Evolutionary conservation across 1,140 invertebrate species (phyloP), one percentile per base, ranked within the genome.

Genomic region (Xylocopa sonorina): DNA sequence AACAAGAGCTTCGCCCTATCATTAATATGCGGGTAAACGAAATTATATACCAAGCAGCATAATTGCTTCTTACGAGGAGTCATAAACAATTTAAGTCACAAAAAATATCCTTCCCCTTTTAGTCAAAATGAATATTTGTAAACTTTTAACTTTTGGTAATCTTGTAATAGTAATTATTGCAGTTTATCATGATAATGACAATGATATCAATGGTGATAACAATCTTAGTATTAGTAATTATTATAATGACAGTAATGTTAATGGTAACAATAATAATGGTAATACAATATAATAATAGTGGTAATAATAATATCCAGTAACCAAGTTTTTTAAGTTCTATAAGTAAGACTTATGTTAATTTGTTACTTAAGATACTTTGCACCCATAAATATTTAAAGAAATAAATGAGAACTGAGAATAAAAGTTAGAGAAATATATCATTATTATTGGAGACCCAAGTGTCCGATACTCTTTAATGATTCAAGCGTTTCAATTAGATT

Each of bases 1-100:
- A 95, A 58, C 94, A 95, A 84, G 95, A 96, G 86, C 88, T 95
- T 18, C 90, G 93, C 51, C 90, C 92, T 14, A 88, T 95, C 24
- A 84, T 92, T 32, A 92, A 90, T 84, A 86, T 90, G 75, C 89
- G 88, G 24, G 84, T 90, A 24, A 85, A 86, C 29, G 89, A 91
- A 80, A 85, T 90, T 24, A 85, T 88, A 58, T 81, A 67, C 2
- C 71, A 86, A 10, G 21, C 53, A 24, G 66, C 29, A 9, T 62
- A 62, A 16, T 64, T 18, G 6, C 43, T 27, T 43, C 0, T 6
- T 1, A 2, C 3, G 16, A 18, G 38, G 21, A 50, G 38, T 41
- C 0, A 63, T 7, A 29, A 5, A 6, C 5, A 7, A n/a, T 27
- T 14, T 14, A 2, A 32, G 1, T 27, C 12, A 53, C 4, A 27